phyloP scores from a whole-genome alignment of 2,797 vertebrate genomes.

The Uromys caudimaculatus region DNA sequence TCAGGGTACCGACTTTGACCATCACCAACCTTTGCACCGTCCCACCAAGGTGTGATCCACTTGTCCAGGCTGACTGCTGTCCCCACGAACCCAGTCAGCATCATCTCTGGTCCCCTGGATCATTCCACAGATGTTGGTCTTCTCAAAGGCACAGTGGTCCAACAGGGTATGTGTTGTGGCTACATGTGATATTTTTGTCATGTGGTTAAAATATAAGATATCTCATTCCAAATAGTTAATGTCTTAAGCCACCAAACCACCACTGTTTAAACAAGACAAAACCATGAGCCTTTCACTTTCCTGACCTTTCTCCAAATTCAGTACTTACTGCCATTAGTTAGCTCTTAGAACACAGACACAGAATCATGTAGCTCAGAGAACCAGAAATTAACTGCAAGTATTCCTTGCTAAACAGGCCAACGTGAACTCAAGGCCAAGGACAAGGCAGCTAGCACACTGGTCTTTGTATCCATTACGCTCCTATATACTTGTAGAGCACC shows the following conservation, averaged over 20 bases:
- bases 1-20: fast-evolving
- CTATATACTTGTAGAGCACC: background rate
- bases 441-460: background rate
- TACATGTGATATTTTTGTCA: conserved; percentile 77
- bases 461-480: background rate
- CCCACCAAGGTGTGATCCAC: conserved; percentile 92
- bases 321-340: background rate
- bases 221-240: background rate
- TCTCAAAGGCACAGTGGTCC: conserved; percentile 95
- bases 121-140: conserved; percentile 94
- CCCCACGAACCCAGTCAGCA: conserved; percentile 90
- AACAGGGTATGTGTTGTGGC: conserved; percentile 92
- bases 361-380: background rate
- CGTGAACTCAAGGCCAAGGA: background rate
- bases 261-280: background rate
- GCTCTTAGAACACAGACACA: background rate
- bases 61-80: conserved; percentile 76
- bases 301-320: conserved; percentile 1
- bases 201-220: conserved; percentile 25
- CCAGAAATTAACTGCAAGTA: background rate
- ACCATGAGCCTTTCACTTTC: background rate
- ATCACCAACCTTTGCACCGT: conserved; percentile 89
- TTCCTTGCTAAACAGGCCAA: background rate
- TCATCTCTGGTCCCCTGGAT: conserved; percentile 91
- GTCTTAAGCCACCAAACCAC: background rate